phyloP scores from a whole-genome alignment of 1,140 invertebrate species.

The Fopius arisanus region DNA sequence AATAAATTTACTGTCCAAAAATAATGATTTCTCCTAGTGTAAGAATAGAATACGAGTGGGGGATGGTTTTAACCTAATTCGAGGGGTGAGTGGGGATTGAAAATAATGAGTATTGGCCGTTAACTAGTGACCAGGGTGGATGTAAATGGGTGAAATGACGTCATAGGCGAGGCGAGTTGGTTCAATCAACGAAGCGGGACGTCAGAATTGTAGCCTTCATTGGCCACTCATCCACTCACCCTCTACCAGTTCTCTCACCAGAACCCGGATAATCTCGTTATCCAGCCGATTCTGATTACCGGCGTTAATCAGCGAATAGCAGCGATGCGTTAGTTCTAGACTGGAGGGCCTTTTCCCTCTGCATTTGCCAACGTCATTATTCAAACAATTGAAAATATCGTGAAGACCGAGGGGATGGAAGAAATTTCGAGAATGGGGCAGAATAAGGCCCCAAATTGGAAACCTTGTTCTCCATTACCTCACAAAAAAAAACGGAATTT shows the following conservation, averaged over 20 bases:
- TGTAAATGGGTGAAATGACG: constrained; percentile 7
- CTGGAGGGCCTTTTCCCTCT: background rate
- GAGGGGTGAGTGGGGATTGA: too few relatives aligned
- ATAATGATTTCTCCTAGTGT: too few relatives aligned
- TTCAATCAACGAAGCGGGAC: background rate
- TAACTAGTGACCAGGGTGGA: background rate
- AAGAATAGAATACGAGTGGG: too few relatives aligned
- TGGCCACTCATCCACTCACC: background rate
- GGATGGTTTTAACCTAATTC: too few relatives aligned
- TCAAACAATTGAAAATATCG: background rate
- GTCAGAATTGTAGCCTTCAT: constrained; percentile 9
- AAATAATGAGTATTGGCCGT: background rate
- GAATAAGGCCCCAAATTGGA: too few relatives aligned
- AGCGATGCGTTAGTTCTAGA: constrained; percentile 4
- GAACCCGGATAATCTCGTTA: background rate
- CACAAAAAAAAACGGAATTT: background rate
- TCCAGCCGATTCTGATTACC: constrained; percentile 11
- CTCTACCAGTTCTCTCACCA: background rate
- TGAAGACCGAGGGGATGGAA: too few relatives aligned
- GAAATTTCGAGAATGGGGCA: too few relatives aligned
- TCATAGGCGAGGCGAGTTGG: background rate
- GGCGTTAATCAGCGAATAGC: constrained; percentile 12
- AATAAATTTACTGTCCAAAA: too few relatives aligned
- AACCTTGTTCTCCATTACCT: too few relatives aligned
- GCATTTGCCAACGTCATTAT: background rate